Conservation (phyloP, 2,113 vertebrate genomes). For the Paradoxurus hermaphroditus region DNA sequence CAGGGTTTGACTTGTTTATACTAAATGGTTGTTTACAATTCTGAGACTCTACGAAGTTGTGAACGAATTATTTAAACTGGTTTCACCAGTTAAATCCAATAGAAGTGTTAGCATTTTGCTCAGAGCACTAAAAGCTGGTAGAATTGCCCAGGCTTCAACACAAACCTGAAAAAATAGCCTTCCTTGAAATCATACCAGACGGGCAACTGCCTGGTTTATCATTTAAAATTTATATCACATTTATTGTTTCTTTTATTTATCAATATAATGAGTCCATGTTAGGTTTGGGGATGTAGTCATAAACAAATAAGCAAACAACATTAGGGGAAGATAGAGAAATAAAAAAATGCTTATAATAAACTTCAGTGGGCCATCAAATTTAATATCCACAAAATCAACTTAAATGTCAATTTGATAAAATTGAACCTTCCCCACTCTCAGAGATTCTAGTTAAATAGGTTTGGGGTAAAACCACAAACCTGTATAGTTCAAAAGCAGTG, state of each 20-base stretch:
- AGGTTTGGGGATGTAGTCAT: not conserved
- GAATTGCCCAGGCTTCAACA: not conserved
- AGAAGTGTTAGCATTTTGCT: not conserved
- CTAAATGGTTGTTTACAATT: not conserved
- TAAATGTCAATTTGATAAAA: not conserved
- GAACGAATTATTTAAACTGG: not conserved
- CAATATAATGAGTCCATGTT: not conserved
- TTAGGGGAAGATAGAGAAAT: not conserved
- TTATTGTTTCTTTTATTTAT: conserved; percentile 12
- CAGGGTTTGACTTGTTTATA: not conserved
- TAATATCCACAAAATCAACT: not conserved
- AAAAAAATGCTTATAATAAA: not conserved
- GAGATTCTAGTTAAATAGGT: not conserved
- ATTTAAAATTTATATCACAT: not conserved
- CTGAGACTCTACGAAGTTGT: not conserved
- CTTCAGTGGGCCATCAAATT: not conserved
- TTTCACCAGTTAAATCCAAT: not conserved
- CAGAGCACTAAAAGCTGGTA: not conserved
- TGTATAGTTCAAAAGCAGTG: not conserved
- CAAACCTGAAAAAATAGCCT: not conserved
- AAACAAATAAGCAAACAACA: not conserved
- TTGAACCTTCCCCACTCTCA: not conserved
- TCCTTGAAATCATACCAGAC: not conserved
- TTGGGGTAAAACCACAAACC: not conserved
- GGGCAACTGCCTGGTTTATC: not conserved